Evolutionary conservation across 2,888 invertebrate genomes (phyloP).

Genomic region (Pherbina coryleti): DNA sequence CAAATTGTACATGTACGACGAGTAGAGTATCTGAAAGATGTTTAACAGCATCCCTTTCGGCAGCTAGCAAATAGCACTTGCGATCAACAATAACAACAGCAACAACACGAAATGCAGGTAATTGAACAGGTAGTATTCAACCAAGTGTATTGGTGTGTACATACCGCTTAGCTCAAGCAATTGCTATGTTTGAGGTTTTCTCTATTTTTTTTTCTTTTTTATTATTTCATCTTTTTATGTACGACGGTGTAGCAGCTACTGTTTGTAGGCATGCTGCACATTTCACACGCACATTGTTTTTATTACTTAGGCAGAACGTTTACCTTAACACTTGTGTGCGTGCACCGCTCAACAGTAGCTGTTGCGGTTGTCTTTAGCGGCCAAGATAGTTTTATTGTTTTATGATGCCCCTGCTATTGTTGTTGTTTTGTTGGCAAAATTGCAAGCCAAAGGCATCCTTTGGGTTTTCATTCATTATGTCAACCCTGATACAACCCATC

Average conservation of each 20-base stretch:
- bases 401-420: background rate
- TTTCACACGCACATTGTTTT: constrained; percentile 56
- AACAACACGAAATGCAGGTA: constrained; percentile 16
- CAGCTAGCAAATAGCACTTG: background rate
- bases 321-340: background rate
- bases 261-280: constrained; percentile 41
- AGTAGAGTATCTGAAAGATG: constrained; percentile 9
- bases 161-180: background rate
- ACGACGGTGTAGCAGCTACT: constrained; percentile 29
- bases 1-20: constrained; percentile 1
- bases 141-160: background rate
- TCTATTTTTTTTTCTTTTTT: background rate
- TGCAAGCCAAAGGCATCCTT: background rate
- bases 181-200: background rate
- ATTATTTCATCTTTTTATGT: constrained; percentile 11
- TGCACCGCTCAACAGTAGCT: background rate
- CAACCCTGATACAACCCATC: background rate
- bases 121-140: constrained; percentile 23
- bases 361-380: background rate
- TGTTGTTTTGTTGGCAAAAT: background rate
- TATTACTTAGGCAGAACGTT: background rate
- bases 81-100: background rate
- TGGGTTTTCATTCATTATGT: background rate
- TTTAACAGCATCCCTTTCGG: background rate
- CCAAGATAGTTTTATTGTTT: background rate